Evolutionary conservation across 1,140 invertebrate genomes (phyloP).

Genomic region (Drosophila kurseongensis): DNA sequence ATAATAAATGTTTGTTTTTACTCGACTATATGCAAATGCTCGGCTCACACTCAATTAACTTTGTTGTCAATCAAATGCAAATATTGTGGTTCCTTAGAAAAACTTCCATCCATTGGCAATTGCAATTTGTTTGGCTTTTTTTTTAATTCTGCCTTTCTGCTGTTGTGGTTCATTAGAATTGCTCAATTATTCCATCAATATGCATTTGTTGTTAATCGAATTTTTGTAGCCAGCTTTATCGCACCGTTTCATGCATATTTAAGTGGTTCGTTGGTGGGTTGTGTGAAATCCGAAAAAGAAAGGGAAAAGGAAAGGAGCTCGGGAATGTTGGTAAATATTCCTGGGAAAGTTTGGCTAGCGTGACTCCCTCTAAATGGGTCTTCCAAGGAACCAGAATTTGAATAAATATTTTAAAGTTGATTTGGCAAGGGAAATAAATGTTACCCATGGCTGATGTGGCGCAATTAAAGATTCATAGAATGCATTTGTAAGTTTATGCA

Average conservation of each 20-base stretch:
- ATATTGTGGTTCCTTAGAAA: conserved; percentile 68
- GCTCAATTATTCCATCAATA: conserved; percentile 84
- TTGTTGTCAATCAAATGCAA: conserved; percentile 82
- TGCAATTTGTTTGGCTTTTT: conserved; percentile 66
- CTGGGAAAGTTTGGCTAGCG: conserved; percentile 69
- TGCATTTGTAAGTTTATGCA: conserved; percentile 3
- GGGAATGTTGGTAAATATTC: conserved; percentile 43
- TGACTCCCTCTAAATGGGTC: conserved; percentile 45
- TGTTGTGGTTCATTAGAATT: conserved; percentile 79
- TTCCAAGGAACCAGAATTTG: conserved; percentile 12
- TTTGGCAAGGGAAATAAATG: conserved; percentile 16
- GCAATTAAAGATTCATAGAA: conserved; percentile 9
- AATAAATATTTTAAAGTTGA: conserved; percentile 39
- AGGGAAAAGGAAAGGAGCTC: conserved; percentile 15
- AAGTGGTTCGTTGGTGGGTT: conserved; percentile 41
- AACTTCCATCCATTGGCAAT: conserved; percentile 14
- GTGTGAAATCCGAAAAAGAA: conserved; percentile 23
- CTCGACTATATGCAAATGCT: conserved; percentile 61
- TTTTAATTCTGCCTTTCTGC: conserved; percentile 35
- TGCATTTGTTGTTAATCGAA: conserved; percentile 80
- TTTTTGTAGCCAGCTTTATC: conserved; percentile 40
- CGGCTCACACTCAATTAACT: conserved; percentile 77
- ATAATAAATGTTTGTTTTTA: conserved; percentile 79
- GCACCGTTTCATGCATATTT: conserved; percentile 74
- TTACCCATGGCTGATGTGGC: conserved; percentile 5